Percentiles rank a stretch among this genome's conserved stretches.
Evolutionary conservation across 2,888 invertebrate genomes (phyloP).

Genomic region (Spodoptera picta): DNA sequence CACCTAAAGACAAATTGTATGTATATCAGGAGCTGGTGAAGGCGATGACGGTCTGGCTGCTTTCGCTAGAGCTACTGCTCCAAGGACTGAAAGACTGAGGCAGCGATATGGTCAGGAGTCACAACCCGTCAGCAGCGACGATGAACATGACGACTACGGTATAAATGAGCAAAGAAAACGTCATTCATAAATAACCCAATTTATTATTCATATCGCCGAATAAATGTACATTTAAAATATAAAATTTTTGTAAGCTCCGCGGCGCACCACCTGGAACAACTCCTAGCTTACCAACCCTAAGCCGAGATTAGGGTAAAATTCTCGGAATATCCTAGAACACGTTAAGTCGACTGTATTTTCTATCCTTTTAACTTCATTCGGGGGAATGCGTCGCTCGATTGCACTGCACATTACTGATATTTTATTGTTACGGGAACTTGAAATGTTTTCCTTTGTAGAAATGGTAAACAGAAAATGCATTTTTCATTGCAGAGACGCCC

Average conservation of each 20-base stretch:
- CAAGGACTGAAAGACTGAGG: constrained; percentile 94
- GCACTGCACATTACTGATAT: not conserved
- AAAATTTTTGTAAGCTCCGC: no score
- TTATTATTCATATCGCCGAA: no score
- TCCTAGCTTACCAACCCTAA: no score
- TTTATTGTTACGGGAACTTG: not conserved
- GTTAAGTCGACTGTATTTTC: not conserved
- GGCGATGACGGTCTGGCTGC: constrained; percentile 94
- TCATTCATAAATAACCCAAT: no score
- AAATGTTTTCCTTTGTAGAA: not conserved
- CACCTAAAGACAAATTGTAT: not conserved
- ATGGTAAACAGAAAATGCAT: not conserved
- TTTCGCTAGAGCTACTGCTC: constrained; percentile 95
- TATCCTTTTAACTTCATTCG: constrained; percentile 1
- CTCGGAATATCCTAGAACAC: not conserved
- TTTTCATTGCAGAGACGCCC: no score
- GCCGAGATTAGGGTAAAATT: not conserved
- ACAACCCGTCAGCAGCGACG: constrained; percentile 89
- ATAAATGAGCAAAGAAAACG: constrained; percentile 11
- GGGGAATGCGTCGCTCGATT: not conserved
- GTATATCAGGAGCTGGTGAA: constrained; percentile 82
- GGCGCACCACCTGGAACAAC: no score
- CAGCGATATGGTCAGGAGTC: constrained; percentile 91
- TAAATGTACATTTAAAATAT: no score
- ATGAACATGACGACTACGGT: constrained; percentile 96